These are phyloP conservation scores for Hemiprocne comata DNA, from an alignment of 2,113 vertebrate genomes.

Conservation along the genomic window DNA sequence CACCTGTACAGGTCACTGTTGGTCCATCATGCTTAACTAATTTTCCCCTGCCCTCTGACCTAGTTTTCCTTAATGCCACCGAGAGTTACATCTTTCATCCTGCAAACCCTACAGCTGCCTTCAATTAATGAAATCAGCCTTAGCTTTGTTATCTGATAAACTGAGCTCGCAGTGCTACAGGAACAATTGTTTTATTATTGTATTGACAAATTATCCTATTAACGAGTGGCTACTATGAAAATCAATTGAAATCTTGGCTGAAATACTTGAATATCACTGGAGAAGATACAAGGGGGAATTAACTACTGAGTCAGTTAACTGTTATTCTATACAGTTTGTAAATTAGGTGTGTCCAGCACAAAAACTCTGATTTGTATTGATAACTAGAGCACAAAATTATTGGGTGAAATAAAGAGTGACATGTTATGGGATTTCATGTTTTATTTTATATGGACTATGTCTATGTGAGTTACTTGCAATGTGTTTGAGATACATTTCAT, in stretches of 20 bases:
- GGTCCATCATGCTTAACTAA: constrained; percentile 88
- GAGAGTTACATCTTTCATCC: constrained; percentile 75
- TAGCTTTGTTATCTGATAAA: constrained; percentile 90
- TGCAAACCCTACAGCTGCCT: constrained; percentile 82
- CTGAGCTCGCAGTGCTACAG: constrained; percentile 68
- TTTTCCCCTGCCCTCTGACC: constrained; percentile 88
- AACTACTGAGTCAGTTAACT: constrained; percentile 66
- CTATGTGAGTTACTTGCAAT: background rate
- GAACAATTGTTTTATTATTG: constrained; percentile 86
- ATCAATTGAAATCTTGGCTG: constrained; percentile 80
- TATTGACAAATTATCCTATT: constrained; percentile 88
- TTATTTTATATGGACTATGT: constrained; percentile 31
- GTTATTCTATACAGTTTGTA: constrained; percentile 60
- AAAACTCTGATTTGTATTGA: constrained; percentile 72
- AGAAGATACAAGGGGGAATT: constrained; percentile 69
- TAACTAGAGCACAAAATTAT: constrained; percentile 68
- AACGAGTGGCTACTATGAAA: constrained; percentile 80
- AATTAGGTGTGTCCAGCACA: constrained; percentile 67
- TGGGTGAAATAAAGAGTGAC: constrained; percentile 20
- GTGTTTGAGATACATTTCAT: background rate
- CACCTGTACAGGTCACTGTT: constrained; percentile 90
- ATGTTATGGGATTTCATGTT: constrained; percentile 29
- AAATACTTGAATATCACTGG: constrained; percentile 62
- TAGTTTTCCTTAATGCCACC: constrained; percentile 80
- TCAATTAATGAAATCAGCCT: constrained; percentile 84